A percentile compares a stretch with the other conserved stretches of the same genome.
Conservation (phyloP, 2,113 vertebrate species). For the Macaca fascicularis region T2T-MFA8v1.1 NC_088381.1:18017501-18018000, state of each 20-base stretch:
- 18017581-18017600: background rate
- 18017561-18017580: background rate
- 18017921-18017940: conserved; percentile 99
- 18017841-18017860: conserved; percentile 97
- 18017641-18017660: background rate
- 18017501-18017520: background rate
- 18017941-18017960: conserved; percentile 97
- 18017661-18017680: background rate
- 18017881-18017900: conserved; percentile 98
- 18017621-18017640: background rate
- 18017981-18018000: conserved; percentile 98
- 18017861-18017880: conserved; percentile 98
- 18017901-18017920: conserved; percentile 96
- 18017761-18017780: background rate
- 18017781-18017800: conserved; percentile 88
- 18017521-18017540: background rate
- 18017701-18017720: background rate
- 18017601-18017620: background rate
- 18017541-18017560: background rate
- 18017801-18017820: conserved; percentile 98
- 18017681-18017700: background rate
- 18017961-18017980: conserved; percentile 98
- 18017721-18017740: background rate
- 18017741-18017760: background rate
- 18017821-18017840: conserved; percentile 97